Base-by-base conservation (phyloP, 2,113 vertebrate genomes). In the Aegithalos caudatus region DNA sequence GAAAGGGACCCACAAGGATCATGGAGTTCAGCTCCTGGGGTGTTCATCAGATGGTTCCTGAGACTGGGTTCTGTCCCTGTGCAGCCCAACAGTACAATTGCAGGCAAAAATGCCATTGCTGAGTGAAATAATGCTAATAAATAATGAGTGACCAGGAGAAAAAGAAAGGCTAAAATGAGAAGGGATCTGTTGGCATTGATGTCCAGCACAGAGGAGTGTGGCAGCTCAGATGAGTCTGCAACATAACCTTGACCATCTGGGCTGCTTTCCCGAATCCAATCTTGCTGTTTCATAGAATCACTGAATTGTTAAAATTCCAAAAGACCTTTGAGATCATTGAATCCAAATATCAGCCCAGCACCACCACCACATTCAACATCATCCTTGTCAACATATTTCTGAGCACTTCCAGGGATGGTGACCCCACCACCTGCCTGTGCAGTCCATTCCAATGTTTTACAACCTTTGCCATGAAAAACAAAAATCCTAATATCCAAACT, bases 21-120 rank as follows among this genome's bases (percentile, higher is more conserved):
- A 31, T 5, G 0, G 1, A 21, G 13, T n/a, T 24, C 53, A 53
- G 5, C 6, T 60, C 13, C 29, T 81, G 61, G 10, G 13, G 31
- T 45, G 45, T 5, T 45, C 38, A 11, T 40, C 37, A 40, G 50
- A 29, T 13, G n/a, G 11, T 8, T 83, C 44, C 38, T 72, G 40
- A 73, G 40, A 2, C 10, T 9, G 5, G 15, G 14, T 10, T 61
- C 20, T 72, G 25, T n/a, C 28, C 21, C n/a, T 47, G 7, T 31
- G 23, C 2, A 1, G 12, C 22, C 71, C 44, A 56, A 6, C 29
- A 33, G 23, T 4, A 4, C 0, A 12, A 5, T 0, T 65, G 31
- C 8, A 64, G 54, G 17, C 10, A 50, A 71, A 66, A 73, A 61
- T 29, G 11, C 2, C 33, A 35, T 21, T 24, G 3, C 40, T 20